Conservation (phyloP, 2,113 vertebrate species). For the Chloebia gouldiae region DNA sequence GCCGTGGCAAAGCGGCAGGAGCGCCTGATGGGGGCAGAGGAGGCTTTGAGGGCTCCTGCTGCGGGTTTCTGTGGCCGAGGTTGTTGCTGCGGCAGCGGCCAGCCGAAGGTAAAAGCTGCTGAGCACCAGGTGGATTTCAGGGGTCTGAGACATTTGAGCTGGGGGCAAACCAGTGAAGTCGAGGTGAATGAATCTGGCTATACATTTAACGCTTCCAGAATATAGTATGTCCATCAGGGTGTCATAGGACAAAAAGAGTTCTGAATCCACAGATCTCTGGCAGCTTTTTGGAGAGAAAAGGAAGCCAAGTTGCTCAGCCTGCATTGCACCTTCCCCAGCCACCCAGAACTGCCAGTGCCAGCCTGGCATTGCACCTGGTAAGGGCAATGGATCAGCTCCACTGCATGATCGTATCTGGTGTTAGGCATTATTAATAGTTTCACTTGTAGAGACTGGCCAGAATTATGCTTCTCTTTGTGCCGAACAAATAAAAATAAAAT, state of each 20-base stretch:
- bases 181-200: not conserved
- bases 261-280: not conserved
- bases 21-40: not conserved
- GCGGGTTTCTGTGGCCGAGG: not conserved
- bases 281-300: not conserved
- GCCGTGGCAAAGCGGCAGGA: not conserved
- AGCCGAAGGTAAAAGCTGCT: not conserved
- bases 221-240: not conserved
- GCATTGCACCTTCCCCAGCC: accelerated
- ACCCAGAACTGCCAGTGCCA: accelerated
- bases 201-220: not conserved
- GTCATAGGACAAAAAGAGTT: not conserved
- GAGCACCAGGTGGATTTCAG: not conserved
- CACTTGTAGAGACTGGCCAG: not conserved
- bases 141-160: not conserved
- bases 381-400: not conserved
- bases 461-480: not conserved
- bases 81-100: accelerated
- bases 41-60: not conserved
- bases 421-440: not conserved
- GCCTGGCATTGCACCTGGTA: not conserved
- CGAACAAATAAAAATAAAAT: not conserved
- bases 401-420: accelerated
- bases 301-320: not conserved
- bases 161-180: not conserved